Evolutionary conservation across 53 echinoderm and acorn worm genomes (phyloP).

Genomic region (Holothuria scabra): DNA sequence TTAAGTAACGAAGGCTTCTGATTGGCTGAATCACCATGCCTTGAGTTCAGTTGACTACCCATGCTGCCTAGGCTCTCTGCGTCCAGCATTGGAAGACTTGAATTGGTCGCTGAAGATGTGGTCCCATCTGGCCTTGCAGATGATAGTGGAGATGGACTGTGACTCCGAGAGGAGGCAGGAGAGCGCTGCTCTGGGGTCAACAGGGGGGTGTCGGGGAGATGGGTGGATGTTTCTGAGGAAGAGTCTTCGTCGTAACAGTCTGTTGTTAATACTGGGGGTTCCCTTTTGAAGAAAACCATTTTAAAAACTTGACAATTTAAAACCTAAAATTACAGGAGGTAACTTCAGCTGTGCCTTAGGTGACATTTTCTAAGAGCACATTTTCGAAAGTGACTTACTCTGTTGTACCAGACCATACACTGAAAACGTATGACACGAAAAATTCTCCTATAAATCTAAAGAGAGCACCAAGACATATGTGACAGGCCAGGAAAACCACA

Average conservation of each 20-base stretch:
- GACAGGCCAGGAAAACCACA: no score
- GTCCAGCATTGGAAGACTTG: conserved; percentile 77
- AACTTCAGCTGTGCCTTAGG: not conserved
- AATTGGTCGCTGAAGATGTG: conserved; percentile 38
- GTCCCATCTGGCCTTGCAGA: conserved; percentile 33
- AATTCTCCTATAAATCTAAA: no score
- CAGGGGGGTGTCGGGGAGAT: conserved; percentile 87
- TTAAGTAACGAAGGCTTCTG: conserved; percentile 45
- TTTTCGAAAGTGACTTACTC: no score
- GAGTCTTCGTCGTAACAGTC: conserved; percentile 88
- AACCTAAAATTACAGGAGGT: not conserved
- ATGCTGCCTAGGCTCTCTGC: conserved; percentile 56
- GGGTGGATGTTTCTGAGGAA: conserved; percentile 76
- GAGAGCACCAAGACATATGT: no score
- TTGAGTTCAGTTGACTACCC: conserved; percentile 50
- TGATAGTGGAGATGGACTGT: conserved; percentile 46
- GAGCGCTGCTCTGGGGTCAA: conserved; percentile 80
- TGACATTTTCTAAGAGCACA: no score
- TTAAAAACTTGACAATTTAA: conserved; percentile 4
- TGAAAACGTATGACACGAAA: no score
- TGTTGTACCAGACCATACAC: no score
- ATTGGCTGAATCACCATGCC: conserved; percentile 23
- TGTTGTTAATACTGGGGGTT: conserved; percentile 88
- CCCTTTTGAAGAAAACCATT: conserved; percentile 62
- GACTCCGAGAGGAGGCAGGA: conserved; percentile 80